Evolutionary conservation across 2,888 invertebrate species (phyloP).

Genomic region (Brachycybe producta): DNA sequence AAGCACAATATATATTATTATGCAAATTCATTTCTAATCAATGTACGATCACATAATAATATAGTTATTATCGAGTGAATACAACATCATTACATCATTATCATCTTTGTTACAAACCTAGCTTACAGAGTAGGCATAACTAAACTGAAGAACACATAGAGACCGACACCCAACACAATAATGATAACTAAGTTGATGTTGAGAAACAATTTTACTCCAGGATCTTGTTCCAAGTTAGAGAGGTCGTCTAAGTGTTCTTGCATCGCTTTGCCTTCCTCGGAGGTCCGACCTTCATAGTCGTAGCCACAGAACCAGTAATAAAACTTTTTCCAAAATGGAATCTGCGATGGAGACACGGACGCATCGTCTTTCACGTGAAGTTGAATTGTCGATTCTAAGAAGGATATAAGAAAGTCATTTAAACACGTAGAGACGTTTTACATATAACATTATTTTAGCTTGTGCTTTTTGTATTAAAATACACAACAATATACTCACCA

Average conservation of each 20-base stretch:
- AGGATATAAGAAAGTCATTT: too few relatives aligned
- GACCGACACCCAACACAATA: constrained; percentile 23
- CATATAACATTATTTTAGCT: too few relatives aligned
- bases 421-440: too few relatives aligned
- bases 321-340: constrained; percentile 15
- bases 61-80: too few relatives aligned
- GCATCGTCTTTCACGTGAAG: too few relatives aligned
- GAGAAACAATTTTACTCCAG: constrained; percentile 21
- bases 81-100: too few relatives aligned
- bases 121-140: constrained; percentile 11
- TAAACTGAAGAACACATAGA: constrained; percentile 21
- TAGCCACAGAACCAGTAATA: constrained; percentile 19
- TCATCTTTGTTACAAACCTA: too few relatives aligned
- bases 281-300: constrained; percentile 4
- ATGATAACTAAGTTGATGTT: constrained; percentile 24
- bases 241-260: constrained; percentile 19
- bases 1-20: too few relatives aligned
- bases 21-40: not conserved
- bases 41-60: not conserved
- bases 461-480: too few relatives aligned
- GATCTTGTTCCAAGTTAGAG: constrained; percentile 21
- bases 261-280: constrained; percentile 15
- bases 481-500: too few relatives aligned
- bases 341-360: too few relatives aligned
- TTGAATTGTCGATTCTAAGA: too few relatives aligned